Base-by-base conservation (phyloP, 2,113 vertebrate species). In the Lathamus discolor region DNA sequence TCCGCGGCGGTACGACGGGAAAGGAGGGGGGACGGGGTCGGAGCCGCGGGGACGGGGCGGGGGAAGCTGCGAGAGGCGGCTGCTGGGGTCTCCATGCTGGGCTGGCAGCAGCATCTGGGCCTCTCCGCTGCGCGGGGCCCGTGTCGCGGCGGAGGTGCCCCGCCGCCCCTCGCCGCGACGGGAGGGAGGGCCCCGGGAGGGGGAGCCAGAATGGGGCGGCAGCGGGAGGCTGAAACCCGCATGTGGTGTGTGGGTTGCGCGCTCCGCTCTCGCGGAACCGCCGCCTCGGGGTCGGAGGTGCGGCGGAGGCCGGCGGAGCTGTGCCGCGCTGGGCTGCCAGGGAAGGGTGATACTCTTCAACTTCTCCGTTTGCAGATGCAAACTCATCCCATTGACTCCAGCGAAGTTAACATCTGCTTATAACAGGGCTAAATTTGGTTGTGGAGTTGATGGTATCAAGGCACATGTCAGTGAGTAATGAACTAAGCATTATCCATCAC, bases 341-440 rank as follows among this genome's bases (percentile, higher is more conserved):
- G 88, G 44, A 83, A 48, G 90, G 92, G 88, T 75, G 96, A 93
- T 96, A 37, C 57, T 95, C 73, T 88, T 79, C 61, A 92, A 84
- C 93, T 96, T 88, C 88, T 96, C 93, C 95, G 67, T 88, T 92
- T 93, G 96, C 96, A 92, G 95, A 93, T 93, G 90, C 90, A 87
- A 55, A 86, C 86, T 88, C 92, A 96, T 83, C 90, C 62, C 80
- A 41, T 73, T 85, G 92, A 93, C 59, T 85, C 68, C 88, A 89
- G 93, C 77, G 95, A 83, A 96, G 92, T 86, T 86, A 74, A 74
- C 91, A 85, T 86, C 81, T 93, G 86, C 88, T 92, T 95, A 19
- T 72, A 91, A 51, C 93, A 93, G 91, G 96, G 96, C 96, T 97
- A 97, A 97, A 97, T 94, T 96, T 88, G 88, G 83, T 87, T 86